A percentile compares a stretch with the other conserved stretches of the same genome.
These are phyloP conservation scores for Sebastes schlegelii DNA, from an alignment of 2,113 vertebrate species.

Conservation along the genomic window DNA sequence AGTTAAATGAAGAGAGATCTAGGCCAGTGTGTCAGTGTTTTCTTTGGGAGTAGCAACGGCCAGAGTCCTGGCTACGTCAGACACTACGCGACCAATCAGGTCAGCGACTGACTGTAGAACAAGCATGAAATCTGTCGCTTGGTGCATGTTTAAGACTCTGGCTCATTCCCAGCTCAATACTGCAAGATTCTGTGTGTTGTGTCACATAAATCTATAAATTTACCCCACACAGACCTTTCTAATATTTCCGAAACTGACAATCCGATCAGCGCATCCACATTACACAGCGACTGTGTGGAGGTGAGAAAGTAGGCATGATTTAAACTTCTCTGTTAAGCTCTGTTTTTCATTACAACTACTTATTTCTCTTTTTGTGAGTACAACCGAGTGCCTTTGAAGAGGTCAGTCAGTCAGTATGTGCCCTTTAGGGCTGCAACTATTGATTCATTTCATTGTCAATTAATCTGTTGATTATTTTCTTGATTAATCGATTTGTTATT, in stretches of 20 bases:
- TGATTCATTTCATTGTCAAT: no score
- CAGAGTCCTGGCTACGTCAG: conserved; percentile 23
- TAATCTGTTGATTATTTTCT: no score
- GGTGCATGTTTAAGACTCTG: conserved; percentile 1
- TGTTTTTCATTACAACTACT: not conserved
- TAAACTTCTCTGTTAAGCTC: not conserved
- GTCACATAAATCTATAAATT: not conserved
- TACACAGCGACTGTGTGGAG: not conserved
- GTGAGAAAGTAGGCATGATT: not conserved
- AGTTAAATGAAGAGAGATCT: conserved; percentile 56
- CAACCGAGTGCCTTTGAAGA: not conserved
- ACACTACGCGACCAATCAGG: conserved; percentile 13
- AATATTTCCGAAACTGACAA: not conserved
- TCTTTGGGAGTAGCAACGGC: conserved; percentile 7
- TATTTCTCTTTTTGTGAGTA: conserved; percentile 6
- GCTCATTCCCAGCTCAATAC: not conserved
- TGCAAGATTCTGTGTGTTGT: not conserved
- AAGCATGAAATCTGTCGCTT: conserved; percentile 3
- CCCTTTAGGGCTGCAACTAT: no score
- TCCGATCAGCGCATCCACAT: not conserved
- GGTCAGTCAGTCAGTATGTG: not conserved
- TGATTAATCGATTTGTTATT: no score
- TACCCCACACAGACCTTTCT: not conserved
- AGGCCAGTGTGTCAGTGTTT: conserved; percentile 39
- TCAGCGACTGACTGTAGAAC: not conserved